A percentile compares a stretch with the other conserved stretches of the same genome.
Conservation (phyloP, 2,797 vertebrate species). For the Thunnus albacares region DNA sequence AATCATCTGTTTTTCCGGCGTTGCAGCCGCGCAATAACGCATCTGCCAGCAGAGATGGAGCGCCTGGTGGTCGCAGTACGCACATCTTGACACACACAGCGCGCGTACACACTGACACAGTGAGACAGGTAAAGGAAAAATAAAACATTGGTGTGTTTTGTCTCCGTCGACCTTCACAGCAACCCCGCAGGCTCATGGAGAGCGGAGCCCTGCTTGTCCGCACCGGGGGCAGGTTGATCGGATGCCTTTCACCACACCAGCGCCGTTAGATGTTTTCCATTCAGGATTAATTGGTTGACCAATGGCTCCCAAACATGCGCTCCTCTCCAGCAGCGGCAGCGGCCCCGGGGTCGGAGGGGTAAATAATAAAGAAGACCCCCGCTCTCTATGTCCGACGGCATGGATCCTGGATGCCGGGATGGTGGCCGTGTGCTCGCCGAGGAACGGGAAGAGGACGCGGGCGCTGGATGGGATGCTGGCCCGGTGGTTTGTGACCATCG, state of each 20-base stretch:
- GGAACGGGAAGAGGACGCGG: conserved; percentile 63
- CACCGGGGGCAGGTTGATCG: conserved; percentile 71
- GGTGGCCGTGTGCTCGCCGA: conserved; percentile 43
- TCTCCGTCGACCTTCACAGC: conserved; percentile 10
- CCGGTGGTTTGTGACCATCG: conserved; percentile 72
- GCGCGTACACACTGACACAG: conserved; percentile 19
- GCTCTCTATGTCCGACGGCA: conserved; percentile 42
- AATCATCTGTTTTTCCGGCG: conserved; percentile 7
- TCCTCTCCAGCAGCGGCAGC: conserved; percentile 66
- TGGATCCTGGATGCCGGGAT: conserved; percentile 62
- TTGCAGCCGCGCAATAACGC: background rate
- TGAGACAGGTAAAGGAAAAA: conserved; percentile 22
- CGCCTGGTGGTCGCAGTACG: conserved; percentile 61
- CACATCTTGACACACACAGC: conserved; percentile 14
- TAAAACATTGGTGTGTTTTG: background rate
- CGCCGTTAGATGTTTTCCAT: conserved; percentile 72
- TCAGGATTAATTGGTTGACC: conserved; percentile 80
- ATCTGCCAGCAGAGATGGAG: conserved; percentile 50
- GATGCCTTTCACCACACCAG: conserved; percentile 78
- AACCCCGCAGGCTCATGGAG: conserved; percentile 73
- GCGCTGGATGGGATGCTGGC: conserved; percentile 69
- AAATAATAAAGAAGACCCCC: conserved; percentile 29
- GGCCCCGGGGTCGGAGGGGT: conserved; percentile 57
- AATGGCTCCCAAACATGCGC: conserved; percentile 85
- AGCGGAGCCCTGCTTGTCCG: conserved; percentile 66